Conservation (phyloP, 2,113 vertebrate species). For the Corythaeola cristata region DNA sequence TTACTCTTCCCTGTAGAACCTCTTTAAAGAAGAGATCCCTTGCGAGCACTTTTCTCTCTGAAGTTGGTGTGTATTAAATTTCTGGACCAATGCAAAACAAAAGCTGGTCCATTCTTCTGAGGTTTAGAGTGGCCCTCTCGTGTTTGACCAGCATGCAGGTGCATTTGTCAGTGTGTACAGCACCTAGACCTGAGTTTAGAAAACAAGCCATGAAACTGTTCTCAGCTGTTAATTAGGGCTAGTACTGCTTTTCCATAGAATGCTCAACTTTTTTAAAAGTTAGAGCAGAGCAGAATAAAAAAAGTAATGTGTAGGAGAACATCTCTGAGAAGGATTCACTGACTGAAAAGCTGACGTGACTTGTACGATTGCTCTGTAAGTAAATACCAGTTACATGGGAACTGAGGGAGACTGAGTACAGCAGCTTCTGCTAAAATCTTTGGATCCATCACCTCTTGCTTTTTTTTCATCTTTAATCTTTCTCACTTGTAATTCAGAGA, state of each 20-base stretch:
- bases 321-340: neutral
- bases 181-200: neutral
- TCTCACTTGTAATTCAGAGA: neutral
- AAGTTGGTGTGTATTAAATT: rapidly evolving
- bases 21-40: neutral
- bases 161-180: neutral
- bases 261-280: neutral
- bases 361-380: neutral
- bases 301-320: neutral
- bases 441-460: neutral
- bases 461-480: neutral
- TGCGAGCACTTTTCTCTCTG: neutral
- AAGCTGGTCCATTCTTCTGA: neutral
- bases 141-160: rapidly evolving
- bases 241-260: neutral
- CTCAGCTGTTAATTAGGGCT: neutral
- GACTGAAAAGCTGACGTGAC: neutral
- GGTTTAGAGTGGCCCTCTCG: neutral
- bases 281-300: neutral
- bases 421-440: neutral
- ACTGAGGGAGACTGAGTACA: neutral
- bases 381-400: neutral
- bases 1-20: neutral
- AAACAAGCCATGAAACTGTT: neutral
- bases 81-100: neutral